Evolutionary conservation across 2,113 vertebrate genomes (phyloP).

Genomic region (Laterallus jamaicensis): DNA sequence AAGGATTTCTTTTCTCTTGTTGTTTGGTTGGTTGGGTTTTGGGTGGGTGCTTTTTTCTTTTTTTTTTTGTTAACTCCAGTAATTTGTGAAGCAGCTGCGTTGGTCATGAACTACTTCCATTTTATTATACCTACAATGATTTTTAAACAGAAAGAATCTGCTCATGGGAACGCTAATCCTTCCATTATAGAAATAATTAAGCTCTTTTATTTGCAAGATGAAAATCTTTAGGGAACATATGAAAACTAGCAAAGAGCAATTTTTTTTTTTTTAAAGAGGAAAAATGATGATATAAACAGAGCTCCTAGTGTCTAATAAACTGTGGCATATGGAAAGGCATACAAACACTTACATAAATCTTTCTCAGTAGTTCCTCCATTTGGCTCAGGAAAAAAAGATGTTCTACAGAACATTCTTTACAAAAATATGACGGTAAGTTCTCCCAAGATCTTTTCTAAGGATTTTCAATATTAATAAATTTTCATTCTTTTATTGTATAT

Average conservation of each 20-base stretch:
- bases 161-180: slow-evolving; percentile 61
- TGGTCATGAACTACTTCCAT: slow-evolving; percentile 66
- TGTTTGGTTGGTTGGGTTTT: not conserved
- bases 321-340: slow-evolving; percentile 28
- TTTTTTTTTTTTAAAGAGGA: not conserved
- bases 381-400: not conserved
- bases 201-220: slow-evolving; percentile 66
- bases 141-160: slow-evolving; percentile 65
- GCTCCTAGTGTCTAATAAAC: slow-evolving; percentile 17
- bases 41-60: not conserved
- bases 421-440: not conserved
- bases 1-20: not conserved
- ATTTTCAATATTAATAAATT: not conserved
- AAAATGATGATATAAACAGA: slow-evolving; percentile 33
- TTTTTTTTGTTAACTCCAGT: not conserved
- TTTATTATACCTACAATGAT: slow-evolving; percentile 65
- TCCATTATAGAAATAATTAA: slow-evolving; percentile 76
- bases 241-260: slow-evolving; percentile 48
- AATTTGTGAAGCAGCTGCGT: slow-evolving; percentile 46
- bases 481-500: not conserved
- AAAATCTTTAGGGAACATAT: slow-evolving; percentile 63
- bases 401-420: not conserved
- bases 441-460: not conserved
- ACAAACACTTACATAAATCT: not conserved
- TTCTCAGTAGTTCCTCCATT: not conserved